Percentiles rank a stretch among this genome's conserved stretches.
phyloP scores from a whole-genome alignment of 2,797 vertebrate species.

The Nyctibius grandis region DNA sequence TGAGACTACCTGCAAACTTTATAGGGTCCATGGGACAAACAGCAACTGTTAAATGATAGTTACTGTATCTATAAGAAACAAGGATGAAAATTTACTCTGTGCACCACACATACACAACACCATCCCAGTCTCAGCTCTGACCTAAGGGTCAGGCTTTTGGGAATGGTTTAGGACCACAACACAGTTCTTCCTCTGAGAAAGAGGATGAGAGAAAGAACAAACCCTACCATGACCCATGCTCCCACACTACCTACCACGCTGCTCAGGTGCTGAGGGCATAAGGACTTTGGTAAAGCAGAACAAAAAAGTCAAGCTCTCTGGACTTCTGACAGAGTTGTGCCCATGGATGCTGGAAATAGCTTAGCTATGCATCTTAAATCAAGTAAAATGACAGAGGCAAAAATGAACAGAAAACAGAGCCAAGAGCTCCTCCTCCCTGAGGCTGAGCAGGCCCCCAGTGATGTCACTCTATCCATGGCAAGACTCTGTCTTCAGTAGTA shows the following conservation, averaged over 20 bases:
- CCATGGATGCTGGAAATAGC: background rate
- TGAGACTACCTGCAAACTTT: background rate
- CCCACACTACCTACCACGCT: rapidly evolving
- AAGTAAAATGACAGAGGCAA: background rate
- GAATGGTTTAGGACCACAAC: background rate
- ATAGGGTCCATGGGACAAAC: background rate
- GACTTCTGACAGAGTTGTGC: background rate
- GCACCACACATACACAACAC: background rate
- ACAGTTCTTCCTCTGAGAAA: background rate
- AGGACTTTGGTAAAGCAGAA: background rate
- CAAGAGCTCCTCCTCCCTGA: background rate
- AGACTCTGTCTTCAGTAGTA: background rate
- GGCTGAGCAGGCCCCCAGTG: background rate
- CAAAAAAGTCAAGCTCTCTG: background rate
- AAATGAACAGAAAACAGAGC: background rate
- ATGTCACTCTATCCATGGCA: background rate
- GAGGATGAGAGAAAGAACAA: background rate
- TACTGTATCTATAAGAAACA: background rate
- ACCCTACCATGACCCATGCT: background rate
- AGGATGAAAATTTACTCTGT: background rate
- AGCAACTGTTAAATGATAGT: background rate
- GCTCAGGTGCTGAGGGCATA: background rate
- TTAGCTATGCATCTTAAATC: background rate
- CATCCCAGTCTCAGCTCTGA: background rate
- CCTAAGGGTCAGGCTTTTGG: background rate